phyloP scores from a whole-genome alignment of 2,888 invertebrate species.

The Tiliacea citrago region DNA sequence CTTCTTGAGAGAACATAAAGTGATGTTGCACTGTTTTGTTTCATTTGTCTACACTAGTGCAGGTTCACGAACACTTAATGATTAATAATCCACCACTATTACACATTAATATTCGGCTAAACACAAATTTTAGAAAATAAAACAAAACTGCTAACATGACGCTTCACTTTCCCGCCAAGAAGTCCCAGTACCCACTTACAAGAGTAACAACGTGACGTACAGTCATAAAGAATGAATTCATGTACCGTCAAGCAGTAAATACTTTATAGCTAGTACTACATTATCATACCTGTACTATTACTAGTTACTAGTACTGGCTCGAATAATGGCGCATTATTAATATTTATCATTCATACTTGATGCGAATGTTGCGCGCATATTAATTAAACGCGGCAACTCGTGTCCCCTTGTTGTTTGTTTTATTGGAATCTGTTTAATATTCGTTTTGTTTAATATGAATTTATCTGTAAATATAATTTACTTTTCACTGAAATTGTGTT shows the following conservation, averaged over 20 bases:
- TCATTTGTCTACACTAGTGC: too few relatives aligned
- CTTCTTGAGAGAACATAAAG: too few relatives aligned
- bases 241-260: conserved; percentile 14
- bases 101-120: too few relatives aligned
- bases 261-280: conserved; percentile 25
- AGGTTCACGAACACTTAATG: too few relatives aligned
- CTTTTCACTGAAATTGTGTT: neutral
- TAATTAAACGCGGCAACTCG: conserved; percentile 56
- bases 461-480: neutral
- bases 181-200: neutral
- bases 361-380: conserved; percentile 61
- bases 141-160: too few relatives aligned
- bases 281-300: conserved; percentile 49
- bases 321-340: conserved; percentile 55
- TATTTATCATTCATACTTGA: conserved; percentile 65
- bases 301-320: conserved; percentile 16
- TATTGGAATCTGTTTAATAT: conserved; percentile 37
- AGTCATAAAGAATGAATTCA: neutral
- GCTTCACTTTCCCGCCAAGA: too few relatives aligned
- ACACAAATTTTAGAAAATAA: too few relatives aligned
- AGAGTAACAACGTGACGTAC: neutral
- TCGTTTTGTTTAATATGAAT: conserved; percentile 4
- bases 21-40: too few relatives aligned
- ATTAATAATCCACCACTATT: too few relatives aligned
- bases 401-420: conserved; percentile 42